phyloP scores from a whole-genome alignment of 2,888 invertebrate genomes.

The Acanthosepion pharaonis region DNA sequence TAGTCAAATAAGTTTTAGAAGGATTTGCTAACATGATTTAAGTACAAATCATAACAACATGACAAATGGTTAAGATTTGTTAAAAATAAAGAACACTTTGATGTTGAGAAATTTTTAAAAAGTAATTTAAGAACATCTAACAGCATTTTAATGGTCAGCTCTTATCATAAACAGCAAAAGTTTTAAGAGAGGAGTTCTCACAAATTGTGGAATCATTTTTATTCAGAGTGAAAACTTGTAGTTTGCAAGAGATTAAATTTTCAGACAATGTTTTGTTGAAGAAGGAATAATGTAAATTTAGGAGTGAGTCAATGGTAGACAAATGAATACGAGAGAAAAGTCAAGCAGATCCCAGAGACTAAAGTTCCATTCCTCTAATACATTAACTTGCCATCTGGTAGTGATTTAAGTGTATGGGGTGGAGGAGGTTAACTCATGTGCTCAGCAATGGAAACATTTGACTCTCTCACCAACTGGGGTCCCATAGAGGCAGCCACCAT shows the following conservation, averaged over 20 bases:
- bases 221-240: neutral
- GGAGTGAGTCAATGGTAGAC: no score
- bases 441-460: no score
- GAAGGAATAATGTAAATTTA: neutral
- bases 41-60: no score
- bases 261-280: neutral
- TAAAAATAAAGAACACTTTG: no score
- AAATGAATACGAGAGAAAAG: neutral
- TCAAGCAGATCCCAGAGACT: neutral
- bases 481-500: neutral
- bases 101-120: no score
- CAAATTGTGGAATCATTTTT: neutral
- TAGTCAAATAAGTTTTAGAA: no score
- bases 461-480: no score
- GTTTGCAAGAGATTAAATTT: no score
- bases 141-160: neutral
- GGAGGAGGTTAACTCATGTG: neutral
- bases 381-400: conserved; percentile 43
- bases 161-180: neutral
- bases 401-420: conserved; percentile 13
- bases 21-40: no score
- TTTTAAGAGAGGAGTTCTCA: neutral
- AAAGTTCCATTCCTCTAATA: neutral
- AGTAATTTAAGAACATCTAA: no score
- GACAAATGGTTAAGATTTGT: no score